Evolutionary conservation across 2,797 vertebrate genomes (phyloP).

Genomic region (Acipenser ruthenus): DNA sequence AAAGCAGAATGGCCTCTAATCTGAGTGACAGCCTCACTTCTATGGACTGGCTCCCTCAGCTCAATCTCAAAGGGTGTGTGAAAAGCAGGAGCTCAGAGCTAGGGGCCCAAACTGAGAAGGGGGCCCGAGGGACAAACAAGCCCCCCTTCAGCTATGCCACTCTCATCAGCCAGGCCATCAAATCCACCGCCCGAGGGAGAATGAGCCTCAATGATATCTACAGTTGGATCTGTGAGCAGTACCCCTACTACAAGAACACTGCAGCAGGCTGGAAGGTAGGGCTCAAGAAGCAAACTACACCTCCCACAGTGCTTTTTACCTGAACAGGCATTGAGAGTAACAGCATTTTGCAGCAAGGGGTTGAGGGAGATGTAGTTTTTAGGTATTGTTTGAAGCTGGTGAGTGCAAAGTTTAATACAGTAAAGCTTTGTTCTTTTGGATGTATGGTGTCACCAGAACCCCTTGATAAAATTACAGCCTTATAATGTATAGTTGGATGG

Average conservation of each 20-base stretch:
- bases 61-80: slow-evolving; percentile 77
- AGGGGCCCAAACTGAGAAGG: slow-evolving; percentile 53
- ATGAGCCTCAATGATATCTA: slow-evolving; percentile 96
- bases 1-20: slow-evolving; percentile 76
- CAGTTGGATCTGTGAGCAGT: slow-evolving; percentile 96
- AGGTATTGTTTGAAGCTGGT: too few species aligned
- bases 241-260: slow-evolving; percentile 85
- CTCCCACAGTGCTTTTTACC: not conserved
- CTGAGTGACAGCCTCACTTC: slow-evolving; percentile 92
- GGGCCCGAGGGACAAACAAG: slow-evolving; percentile 71
- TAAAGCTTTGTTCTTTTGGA: not conserved
- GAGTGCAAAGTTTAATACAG: not conserved
- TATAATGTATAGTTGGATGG: too few species aligned
- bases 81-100: slow-evolving; percentile 46
- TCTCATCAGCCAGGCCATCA: slow-evolving; percentile 91
- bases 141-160: slow-evolving; percentile 95
- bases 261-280: slow-evolving; percentile 96
- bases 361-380: too few species aligned
- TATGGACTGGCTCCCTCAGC: slow-evolving; percentile 94
- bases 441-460: not conserved
- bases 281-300: too few species aligned
- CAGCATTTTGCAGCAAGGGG: not conserved
- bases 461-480: too few species aligned
- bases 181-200: slow-evolving; percentile 80
- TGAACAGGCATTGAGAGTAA: not conserved